These are phyloP conservation scores for Drymodes brunneopygia DNA, from an alignment of 2,113 vertebrate species.

Conservation along the genomic window DNA sequence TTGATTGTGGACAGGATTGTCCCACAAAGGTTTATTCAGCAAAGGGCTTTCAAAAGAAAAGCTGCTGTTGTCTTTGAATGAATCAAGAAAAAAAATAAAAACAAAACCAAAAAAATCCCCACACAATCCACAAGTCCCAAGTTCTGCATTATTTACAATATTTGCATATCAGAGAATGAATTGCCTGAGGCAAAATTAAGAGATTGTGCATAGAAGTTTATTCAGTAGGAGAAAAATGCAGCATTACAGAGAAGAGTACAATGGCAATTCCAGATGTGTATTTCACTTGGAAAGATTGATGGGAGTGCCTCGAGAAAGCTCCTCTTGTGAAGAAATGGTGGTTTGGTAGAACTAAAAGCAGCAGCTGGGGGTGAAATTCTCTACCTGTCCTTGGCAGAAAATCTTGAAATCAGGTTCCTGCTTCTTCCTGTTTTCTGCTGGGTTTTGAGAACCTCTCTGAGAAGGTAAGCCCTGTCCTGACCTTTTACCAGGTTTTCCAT, in stretches of 20 bases:
- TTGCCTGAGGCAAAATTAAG: neutral
- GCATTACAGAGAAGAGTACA: neutral
- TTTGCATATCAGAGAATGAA: neutral
- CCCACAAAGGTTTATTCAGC: neutral
- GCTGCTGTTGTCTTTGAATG: neutral
- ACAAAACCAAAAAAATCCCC: accelerated
- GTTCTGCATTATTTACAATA: conserved; percentile 16
- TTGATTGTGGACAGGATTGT: neutral
- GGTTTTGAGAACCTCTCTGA: neutral
- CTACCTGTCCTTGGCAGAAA: neutral
- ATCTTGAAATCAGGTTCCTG: neutral
- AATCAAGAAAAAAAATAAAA: neutral
- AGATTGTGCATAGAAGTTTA: neutral
- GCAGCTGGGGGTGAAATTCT: neutral
- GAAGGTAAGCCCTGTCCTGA: neutral
- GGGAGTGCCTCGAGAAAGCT: neutral
- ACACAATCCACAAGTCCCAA: neutral
- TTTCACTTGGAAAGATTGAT: neutral
- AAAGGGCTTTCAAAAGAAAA: neutral
- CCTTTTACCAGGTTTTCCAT: neutral
- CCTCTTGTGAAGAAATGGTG: neutral
- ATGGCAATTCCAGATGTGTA: neutral
- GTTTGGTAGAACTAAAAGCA: neutral
- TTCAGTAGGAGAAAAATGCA: neutral
- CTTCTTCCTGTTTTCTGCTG: neutral